Conservation (phyloP, 2,888 invertebrate genomes). For the Drosophila histrio region DNA sequence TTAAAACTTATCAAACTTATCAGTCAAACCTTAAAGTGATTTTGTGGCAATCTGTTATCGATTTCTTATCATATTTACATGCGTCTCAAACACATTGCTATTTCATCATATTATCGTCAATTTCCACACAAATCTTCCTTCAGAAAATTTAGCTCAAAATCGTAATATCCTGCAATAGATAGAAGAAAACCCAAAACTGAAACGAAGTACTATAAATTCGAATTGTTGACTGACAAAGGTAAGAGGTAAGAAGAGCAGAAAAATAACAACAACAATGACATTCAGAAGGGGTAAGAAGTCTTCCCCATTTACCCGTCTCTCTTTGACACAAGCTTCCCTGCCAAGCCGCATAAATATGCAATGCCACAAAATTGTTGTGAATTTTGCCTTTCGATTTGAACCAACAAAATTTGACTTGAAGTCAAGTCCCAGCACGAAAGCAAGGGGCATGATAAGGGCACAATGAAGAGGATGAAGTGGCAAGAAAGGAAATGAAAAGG, state of each 20-base stretch:
- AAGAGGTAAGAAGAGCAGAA: conserved; percentile 5
- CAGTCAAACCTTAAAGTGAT: too few relatives aligned
- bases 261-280: conserved; percentile 8
- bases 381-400: conserved; percentile 30
- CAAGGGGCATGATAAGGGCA: neutral
- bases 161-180: conserved; percentile 6
- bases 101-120: neutral
- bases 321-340: neutral
- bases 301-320: neutral
- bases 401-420: conserved; percentile 21
- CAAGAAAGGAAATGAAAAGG: neutral
- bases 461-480: neutral
- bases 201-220: conserved; percentile 38
- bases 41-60: neutral
- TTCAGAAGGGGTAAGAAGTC: conserved; percentile 13
- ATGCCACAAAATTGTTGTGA: conserved; percentile 58
- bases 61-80: neutral
- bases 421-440: conserved; percentile 8
- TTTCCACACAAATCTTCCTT: neutral
- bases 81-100: neutral
- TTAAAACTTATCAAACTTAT: too few relatives aligned
- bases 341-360: conserved; percentile 49
- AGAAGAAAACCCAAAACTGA: neutral
- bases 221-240: conserved; percentile 35
- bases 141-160: neutral